Percentiles rank a stretch among this genome's conserved stretches.
Conservation (phyloP, 2,888 invertebrate species). For the Microctonus brassicae region DNA sequence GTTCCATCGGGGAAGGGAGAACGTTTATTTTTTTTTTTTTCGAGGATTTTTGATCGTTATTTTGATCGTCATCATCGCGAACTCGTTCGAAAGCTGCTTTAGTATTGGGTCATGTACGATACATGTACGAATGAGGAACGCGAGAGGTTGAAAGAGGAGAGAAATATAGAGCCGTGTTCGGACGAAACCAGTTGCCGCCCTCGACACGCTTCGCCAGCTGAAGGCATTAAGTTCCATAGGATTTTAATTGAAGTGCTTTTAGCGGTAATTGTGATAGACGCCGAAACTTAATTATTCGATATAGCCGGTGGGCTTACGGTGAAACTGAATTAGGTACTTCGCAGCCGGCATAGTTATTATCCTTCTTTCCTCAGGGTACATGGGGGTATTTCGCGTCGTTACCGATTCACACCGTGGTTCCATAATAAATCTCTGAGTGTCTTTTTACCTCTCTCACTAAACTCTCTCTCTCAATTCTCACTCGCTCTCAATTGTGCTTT, state of each 20-base stretch:
- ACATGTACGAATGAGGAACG: not conserved
- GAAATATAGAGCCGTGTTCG: slow-evolving; percentile 21
- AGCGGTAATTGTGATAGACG: slow-evolving; percentile 59
- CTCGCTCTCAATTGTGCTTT: not conserved
- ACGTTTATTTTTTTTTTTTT: no score
- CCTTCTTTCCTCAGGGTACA: slow-evolving; percentile 39
- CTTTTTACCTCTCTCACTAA: slow-evolving; percentile 6
- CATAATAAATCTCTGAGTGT: slow-evolving; percentile 37
- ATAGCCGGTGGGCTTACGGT: slow-evolving; percentile 47
- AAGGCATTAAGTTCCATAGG: slow-evolving; percentile 56
- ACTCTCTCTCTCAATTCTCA: not conserved
- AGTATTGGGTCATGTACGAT: not conserved
- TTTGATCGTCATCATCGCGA: slow-evolving; percentile 27
- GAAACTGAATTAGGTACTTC: slow-evolving; percentile 50
- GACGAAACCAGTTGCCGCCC: slow-evolving; percentile 33
- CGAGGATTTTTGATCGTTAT: slow-evolving; percentile 25
- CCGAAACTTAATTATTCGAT: slow-evolving; percentile 55
- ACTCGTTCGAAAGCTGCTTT: slow-evolving; percentile 10
- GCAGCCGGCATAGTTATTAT: slow-evolving; percentile 45
- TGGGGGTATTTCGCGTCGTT: slow-evolving; percentile 35
- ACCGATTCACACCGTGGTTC: slow-evolving; percentile 38
- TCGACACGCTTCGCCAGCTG: slow-evolving; percentile 44
- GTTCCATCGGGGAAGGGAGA: not conserved
- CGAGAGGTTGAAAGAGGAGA: slow-evolving; percentile 10
- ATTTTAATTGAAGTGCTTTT: slow-evolving; percentile 62